Base-by-base conservation (phyloP, 2,113 vertebrate genomes). In the Jaculus jaculus region DNA sequence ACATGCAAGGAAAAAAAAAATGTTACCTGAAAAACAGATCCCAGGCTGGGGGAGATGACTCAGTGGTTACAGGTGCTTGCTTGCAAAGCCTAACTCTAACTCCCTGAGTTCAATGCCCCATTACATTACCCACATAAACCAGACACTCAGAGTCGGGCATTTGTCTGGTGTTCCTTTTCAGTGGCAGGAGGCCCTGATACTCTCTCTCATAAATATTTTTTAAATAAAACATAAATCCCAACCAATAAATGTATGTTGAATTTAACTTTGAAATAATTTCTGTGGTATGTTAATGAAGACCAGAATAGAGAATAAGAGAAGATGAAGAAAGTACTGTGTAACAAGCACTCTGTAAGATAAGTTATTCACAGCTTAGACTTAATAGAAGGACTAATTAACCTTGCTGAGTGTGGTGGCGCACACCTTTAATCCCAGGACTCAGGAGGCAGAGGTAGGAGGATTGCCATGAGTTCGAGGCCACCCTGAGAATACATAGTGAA, bases 1-100 rank as follows among this genome's bases (percentile, higher is more conserved):
- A 93, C 54, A 84, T 34, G 61, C 37, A 89, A 78, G 69, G 79
- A 75, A 92, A 78, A 66, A 68, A 94, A 91, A 60, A 80, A 84
- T 65, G 32, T 69, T 69, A 83, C 39, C 74, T 54, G 54, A 54
- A 54, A 54, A 54, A 54, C 54, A 54, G 54, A 54, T 8, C 54
- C 54, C 15, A 16, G 54, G 54, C 54, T 54, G 54, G 15, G 61
- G 61, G 61, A 60, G 77, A 34, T 60, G 10, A 32, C 17, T 54
- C 54, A 54, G 11, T 54, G 54, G 54, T 12, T 54, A 54, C 7
- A 54, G 54, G 54, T 54, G 54, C 54, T 16, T 54, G 54, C 54
- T 54, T 54, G 54, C 54, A 54, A 54, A 54, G 54, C 54, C 54
- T 54, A 12, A 54, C 13, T 66, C 54, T 54, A 12, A 54, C 13